Evolutionary conservation across 2,888 invertebrate species (phyloP).

Genomic region (Aquatica leii): DNA sequence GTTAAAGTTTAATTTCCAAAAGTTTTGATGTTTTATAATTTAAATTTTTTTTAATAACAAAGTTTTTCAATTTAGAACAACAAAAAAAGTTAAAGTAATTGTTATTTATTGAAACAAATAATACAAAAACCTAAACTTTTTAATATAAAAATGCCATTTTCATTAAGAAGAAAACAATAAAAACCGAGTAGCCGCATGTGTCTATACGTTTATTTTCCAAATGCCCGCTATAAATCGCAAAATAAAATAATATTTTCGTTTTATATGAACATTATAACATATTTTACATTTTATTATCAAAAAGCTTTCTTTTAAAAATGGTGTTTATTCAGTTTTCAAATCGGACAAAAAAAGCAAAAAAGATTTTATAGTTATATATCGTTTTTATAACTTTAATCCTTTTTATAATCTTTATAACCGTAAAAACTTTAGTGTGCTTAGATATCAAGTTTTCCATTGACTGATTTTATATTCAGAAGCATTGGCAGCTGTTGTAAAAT

Average conservation of each 20-base stretch:
- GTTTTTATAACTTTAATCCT: conserved; percentile 36
- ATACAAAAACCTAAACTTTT: too few relatives aligned
- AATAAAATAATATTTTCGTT: conserved; percentile 32
- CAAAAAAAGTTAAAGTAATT: too few relatives aligned
- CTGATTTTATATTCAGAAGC: conserved; percentile 35
- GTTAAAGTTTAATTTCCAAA: too few relatives aligned
- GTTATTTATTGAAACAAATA: too few relatives aligned
- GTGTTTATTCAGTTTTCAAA: conserved; percentile 26
- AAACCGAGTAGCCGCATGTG: conserved; percentile 27
- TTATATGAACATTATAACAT: conserved; percentile 25
- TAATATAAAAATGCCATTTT: too few relatives aligned
- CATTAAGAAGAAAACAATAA: conserved; percentile 23
- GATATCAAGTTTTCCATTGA: conserved; percentile 34
- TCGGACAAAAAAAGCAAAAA: conserved; percentile 11
- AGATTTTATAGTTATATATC: conserved; percentile 27
- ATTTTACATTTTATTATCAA: conserved; percentile 32
- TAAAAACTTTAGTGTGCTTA: conserved; percentile 35
- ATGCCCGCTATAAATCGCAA: conserved; percentile 29
- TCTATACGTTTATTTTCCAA: conserved; percentile 33
- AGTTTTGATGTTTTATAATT: too few relatives aligned
- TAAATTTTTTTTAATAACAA: too few relatives aligned
- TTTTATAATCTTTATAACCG: conserved; percentile 35
- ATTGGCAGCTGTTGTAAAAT: conserved; percentile 28
- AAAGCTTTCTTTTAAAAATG: conserved; percentile 19
- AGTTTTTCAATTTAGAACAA: too few relatives aligned